Conservation (phyloP, 2,888 invertebrate genomes). For the Marronus borbonicus region DNA sequence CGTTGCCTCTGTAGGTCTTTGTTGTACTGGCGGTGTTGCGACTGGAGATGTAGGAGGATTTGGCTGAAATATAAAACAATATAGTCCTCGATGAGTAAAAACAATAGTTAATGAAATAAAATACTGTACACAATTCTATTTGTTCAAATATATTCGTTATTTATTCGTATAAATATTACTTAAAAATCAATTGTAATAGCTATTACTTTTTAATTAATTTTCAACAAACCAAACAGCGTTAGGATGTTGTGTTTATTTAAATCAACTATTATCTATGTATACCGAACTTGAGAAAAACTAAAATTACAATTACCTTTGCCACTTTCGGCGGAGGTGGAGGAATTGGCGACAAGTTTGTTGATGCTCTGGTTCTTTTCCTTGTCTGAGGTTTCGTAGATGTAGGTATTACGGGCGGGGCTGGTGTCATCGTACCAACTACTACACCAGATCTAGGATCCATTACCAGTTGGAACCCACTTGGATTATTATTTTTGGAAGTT, state of each 20-base stretch:
- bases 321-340: conserved; percentile 52
- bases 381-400: conserved; percentile 47
- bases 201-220: no score
- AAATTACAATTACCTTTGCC: conserved; percentile 39
- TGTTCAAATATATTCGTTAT: no score
- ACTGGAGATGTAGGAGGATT: conserved; percentile 41
- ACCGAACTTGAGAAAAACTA: no score
- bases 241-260: no score
- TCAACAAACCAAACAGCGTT: no score
- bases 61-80: background rate
- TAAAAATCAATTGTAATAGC: no score
- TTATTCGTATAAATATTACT: no score
- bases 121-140: no score
- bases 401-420: conserved; percentile 48
- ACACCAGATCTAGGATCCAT: conserved; percentile 72
- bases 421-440: conserved; percentile 69
- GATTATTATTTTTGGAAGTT: conserved; percentile 52
- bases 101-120: no score
- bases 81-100: no score
- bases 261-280: no score
- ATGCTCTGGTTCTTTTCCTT: conserved; percentile 48
- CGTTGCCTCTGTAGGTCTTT: conserved; percentile 80
- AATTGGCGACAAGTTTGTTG: conserved; percentile 43
- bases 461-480: conserved; percentile 69
- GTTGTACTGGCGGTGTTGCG: conserved; percentile 58